Evolutionary conservation across 37 sponge, comb jelly and placozoan genomes (phyloP), one percentile per base, ranked within the genome.

Genomic region (Aplysina aerophoba): DNA sequence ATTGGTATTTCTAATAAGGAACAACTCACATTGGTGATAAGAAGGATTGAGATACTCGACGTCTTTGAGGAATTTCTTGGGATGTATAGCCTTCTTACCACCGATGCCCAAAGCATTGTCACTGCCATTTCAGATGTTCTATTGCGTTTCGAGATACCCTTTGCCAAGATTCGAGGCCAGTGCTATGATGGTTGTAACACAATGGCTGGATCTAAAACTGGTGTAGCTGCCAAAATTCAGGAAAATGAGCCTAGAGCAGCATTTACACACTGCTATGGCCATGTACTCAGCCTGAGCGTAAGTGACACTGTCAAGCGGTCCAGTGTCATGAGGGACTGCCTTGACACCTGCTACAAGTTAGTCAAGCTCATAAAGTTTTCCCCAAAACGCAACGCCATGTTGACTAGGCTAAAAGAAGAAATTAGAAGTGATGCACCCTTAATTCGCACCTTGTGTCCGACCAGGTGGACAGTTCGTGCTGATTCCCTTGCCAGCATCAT

Each of bases 261-360:
- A 44, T 79, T 79, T n/a, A 79, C 81, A 79, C 81, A 79, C 57
- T 79, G 81, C 35, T 79, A 79, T 21, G 56, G 56, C 16, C 57
- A 79, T 44, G 81, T 20, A 14, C 56, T 79, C 25, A 79, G 36
- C 57, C 22, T 79, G 56, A 19, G 77, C 71, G 91, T 88, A 6
- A 85, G 88, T 55, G 94, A 93, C 83, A 91, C 86, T 11, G 62
- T 94, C 72, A 91, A 88, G 65, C 60, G 21, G 56, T 79, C 50
- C 17, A 25, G 15, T 19, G 57, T 36, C 36, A 54, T 15, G 55
- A 37, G 36, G 20, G 55, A 79, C 81, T 37, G 55, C 50, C 56
- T 79, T 35, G 56, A 79, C 56, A 50, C 16, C 36, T 37, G 55
- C 36, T 79, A 35, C 35, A 55, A 79, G 36, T 17, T 79, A 38